Evolutionary conservation across 2,797 vertebrate genomes (phyloP).

Genomic region (Cottoperca gobio): DNA sequence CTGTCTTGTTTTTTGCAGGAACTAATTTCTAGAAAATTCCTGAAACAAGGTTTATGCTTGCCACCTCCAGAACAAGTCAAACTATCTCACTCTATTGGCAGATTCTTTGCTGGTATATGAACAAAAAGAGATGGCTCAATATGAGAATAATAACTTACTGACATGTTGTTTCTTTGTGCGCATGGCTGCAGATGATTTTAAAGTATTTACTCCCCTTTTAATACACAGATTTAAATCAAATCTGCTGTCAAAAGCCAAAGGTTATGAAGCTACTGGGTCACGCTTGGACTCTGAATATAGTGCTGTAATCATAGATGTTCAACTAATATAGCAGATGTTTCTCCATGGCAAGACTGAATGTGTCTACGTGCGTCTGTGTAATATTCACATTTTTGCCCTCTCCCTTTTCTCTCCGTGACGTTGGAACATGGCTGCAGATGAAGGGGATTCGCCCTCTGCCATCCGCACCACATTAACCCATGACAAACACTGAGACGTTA

Average conservation of each 20-base stretch:
- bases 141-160: background rate
- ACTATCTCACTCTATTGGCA: background rate
- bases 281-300: conserved; percentile 37
- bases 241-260: conserved; percentile 30
- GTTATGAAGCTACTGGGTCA: conserved; percentile 43
- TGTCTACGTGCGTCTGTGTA: conserved; percentile 35
- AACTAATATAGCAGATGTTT: conserved; percentile 57
- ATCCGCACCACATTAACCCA: conserved; percentile 51
- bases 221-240: conserved; percentile 4
- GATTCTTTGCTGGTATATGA: background rate
- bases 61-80: conserved; percentile 16
- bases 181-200: background rate
- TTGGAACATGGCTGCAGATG: conserved; percentile 56
- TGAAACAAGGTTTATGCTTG: background rate
- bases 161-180: background rate
- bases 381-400: conserved; percentile 31
- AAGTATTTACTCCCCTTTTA: background rate
- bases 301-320: conserved; percentile 52
- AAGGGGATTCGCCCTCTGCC: conserved; percentile 32
- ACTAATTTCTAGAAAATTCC: conserved; percentile 14
- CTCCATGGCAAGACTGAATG: conserved; percentile 17
- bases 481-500: conserved; percentile 50
- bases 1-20: background rate
- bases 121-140: background rate
- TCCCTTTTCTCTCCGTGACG: conserved; percentile 23